phyloP scores from a whole-genome alignment of 2,797 vertebrate genomes.

The Amniataba percoides region DNA sequence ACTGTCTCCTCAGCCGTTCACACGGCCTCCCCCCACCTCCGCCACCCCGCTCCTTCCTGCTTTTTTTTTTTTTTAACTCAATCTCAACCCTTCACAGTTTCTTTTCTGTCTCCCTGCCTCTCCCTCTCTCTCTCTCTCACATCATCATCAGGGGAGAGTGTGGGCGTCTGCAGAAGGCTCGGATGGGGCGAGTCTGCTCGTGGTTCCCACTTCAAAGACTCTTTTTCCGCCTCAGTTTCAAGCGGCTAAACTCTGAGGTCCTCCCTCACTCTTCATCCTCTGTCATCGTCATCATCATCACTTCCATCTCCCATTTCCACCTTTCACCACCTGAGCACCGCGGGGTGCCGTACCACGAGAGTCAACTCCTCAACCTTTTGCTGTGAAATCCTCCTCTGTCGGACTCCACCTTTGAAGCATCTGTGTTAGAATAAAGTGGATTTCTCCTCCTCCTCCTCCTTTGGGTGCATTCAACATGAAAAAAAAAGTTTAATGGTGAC shows the following conservation, averaged over 20 bases:
- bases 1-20: constrained; percentile 14
- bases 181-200: constrained; percentile 1
- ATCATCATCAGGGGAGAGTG: constrained; percentile 33
- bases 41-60: not conserved
- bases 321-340: not conserved
- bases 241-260: constrained; percentile 41
- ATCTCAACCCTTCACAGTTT: not conserved
- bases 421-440: constrained; percentile 17
- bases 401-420: constrained; percentile 33
- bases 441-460: constrained; percentile 22
- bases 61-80: not conserved
- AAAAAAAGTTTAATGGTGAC: not conserved
- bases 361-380: constrained; percentile 25
- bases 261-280: constrained; percentile 13
- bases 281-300: constrained; percentile 22
- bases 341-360: not conserved
- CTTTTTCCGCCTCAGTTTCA: not conserved
- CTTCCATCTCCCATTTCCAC: constrained; percentile 8
- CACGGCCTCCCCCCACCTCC: too few species aligned
- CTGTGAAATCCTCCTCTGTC: constrained; percentile 1
- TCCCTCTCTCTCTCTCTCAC: not conserved
- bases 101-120: not conserved
- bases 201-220: constrained; percentile 49
- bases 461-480: not conserved
- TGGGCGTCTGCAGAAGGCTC: constrained; percentile 31